These are phyloP conservation scores for Spodoptera picta DNA, from an alignment of 2,888 invertebrate genomes.

Conservation along the genomic window DNA sequence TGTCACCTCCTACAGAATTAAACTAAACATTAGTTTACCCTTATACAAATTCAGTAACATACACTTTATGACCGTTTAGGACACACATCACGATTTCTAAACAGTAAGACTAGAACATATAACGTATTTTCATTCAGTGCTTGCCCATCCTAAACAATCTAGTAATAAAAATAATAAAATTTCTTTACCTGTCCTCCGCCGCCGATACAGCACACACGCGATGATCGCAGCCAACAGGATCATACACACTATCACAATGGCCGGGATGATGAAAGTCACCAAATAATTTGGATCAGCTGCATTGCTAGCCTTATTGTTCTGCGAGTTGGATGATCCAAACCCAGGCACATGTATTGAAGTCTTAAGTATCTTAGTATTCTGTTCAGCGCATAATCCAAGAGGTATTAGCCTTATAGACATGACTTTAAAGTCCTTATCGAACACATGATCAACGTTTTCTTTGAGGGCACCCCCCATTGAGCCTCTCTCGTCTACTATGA, in stretches of 20 bases:
- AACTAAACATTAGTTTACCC: constrained; percentile 59
- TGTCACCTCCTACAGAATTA: constrained; percentile 72
- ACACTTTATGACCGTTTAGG: background rate
- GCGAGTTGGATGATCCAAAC: constrained; percentile 65
- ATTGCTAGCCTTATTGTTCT: constrained; percentile 72
- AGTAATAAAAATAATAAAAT: background rate
- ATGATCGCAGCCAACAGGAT: constrained; percentile 95
- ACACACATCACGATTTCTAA: background rate
- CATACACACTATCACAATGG: constrained; percentile 96
- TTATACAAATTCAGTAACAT: background rate
- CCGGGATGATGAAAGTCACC: constrained; percentile 96
- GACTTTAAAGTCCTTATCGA: constrained; percentile 92
- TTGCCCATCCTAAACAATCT: constrained; percentile 7
- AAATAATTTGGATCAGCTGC: constrained; percentile 84
- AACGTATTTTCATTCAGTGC: no score
- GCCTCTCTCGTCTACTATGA: constrained; percentile 90
- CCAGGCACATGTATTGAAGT: constrained; percentile 62
- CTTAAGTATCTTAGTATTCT: constrained; percentile 78
- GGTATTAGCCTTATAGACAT: constrained; percentile 90
- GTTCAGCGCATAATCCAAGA: constrained; percentile 88
- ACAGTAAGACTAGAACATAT: background rate
- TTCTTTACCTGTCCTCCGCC: constrained; percentile 91
- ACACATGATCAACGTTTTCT: constrained; percentile 90
- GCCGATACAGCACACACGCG: constrained; percentile 95
- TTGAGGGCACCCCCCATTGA: constrained; percentile 73